A percentile compares a stretch with the other conserved stretches of the same genome.
These are phyloP conservation scores for Platysteira castanea DNA, from an alignment of 2,113 vertebrate species.

Conservation along the genomic window DNA sequence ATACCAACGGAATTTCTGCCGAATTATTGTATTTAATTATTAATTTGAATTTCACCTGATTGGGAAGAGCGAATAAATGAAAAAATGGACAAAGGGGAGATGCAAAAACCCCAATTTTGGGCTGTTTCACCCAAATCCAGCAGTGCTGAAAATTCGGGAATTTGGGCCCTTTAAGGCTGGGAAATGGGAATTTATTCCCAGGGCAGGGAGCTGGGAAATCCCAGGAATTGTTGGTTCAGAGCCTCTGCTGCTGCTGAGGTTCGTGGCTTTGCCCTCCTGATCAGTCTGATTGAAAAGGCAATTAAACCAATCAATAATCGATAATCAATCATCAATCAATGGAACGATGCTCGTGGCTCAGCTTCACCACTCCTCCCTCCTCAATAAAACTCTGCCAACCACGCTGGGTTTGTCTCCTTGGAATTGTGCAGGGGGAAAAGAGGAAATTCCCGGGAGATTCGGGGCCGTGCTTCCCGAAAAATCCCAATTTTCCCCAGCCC, in stretches of 20 bases:
- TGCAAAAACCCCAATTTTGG: background rate
- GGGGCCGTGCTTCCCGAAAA: background rate
- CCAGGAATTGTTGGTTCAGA: background rate
- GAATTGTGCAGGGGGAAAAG: accelerated
- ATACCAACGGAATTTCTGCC: no score
- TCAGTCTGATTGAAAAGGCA: background rate
- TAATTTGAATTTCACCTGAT: background rate
- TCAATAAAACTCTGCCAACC: background rate
- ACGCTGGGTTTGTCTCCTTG: accelerated
- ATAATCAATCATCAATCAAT: background rate
- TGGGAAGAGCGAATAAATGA: background rate
- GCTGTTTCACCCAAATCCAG: background rate
- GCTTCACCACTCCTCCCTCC: background rate
- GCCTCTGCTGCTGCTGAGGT: background rate
- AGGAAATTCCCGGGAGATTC: background rate
- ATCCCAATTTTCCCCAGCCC: background rate
- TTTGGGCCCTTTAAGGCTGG: background rate
- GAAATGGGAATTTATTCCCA: background rate
- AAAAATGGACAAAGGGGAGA: background rate
- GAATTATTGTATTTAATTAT: background rate
- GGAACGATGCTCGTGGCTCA: background rate
- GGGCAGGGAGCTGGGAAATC: background rate
- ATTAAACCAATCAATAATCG: background rate
- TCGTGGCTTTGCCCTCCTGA: background rate
- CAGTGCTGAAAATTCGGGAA: background rate